Conservation (phyloP, 2,888 invertebrate genomes). For the Venusia cambrica region DNA sequence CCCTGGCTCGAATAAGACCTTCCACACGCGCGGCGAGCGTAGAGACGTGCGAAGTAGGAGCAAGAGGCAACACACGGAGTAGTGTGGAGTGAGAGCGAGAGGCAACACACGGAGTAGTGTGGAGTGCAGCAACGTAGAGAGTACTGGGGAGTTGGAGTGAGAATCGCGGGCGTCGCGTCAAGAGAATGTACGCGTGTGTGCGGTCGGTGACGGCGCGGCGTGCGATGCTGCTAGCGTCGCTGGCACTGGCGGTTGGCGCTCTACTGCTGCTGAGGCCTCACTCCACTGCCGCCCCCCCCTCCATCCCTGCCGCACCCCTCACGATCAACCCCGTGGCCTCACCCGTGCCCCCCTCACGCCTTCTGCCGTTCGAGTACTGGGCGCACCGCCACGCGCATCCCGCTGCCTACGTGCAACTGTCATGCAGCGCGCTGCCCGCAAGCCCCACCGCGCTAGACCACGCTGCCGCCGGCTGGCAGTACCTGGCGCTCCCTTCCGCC, state of each 20-base stretch:
- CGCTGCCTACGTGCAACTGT: conserved; percentile 9
- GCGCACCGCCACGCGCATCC: conserved; percentile 12
- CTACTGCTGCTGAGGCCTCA: not conserved
- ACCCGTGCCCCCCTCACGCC: not conserved
- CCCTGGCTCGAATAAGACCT: too few relatives aligned
- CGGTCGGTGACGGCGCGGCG: conserved; percentile 2
- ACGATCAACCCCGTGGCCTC: too few relatives aligned
- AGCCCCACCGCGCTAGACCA: conserved; percentile 7
- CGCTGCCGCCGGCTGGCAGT: conserved; percentile 23
- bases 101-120: too few relatives aligned
- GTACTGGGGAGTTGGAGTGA: too few relatives aligned
- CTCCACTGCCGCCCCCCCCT: not conserved
- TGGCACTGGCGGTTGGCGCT: not conserved
- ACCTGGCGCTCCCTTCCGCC: conserved; percentile 4
- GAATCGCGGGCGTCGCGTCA: too few relatives aligned
- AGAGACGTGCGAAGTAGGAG: too few relatives aligned
- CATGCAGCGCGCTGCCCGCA: conserved; percentile 18
- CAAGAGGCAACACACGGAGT: too few relatives aligned
- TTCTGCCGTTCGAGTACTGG: conserved; percentile 18
- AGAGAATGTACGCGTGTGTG: too few relatives aligned
- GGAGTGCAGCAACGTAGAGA: too few relatives aligned
- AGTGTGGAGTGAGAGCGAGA: too few relatives aligned
- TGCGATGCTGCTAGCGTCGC: not conserved
- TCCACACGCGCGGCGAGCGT: too few relatives aligned
- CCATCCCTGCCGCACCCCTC: not conserved